Percentiles rank a stretch among this genome's conserved stretches.
Conservation (phyloP, 2,797 vertebrate species). For the Eremophila alpestris region DNA sequence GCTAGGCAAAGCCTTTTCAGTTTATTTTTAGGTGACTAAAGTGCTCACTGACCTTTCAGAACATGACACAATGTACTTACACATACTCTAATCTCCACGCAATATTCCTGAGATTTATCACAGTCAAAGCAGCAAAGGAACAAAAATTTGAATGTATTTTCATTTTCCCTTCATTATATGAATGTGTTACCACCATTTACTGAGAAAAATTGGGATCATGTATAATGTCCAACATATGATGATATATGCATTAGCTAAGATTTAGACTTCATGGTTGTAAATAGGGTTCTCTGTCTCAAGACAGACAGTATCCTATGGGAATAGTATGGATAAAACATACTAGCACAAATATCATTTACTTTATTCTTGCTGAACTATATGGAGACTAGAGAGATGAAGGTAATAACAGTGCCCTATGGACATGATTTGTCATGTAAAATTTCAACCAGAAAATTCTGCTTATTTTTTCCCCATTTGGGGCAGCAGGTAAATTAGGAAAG, state of each 20-base stretch:
- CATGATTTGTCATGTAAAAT: not conserved
- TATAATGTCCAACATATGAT: not conserved
- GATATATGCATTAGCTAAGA: not conserved
- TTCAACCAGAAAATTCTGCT: not conserved
- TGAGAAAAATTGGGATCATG: not conserved
- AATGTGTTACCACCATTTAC: not conserved
- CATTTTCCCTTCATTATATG: not conserved
- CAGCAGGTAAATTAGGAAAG: not conserved
- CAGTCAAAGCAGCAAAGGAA: not conserved
- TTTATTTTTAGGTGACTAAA: slow-evolving; percentile 25
- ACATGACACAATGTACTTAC: not conserved
- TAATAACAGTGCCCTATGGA: not conserved
- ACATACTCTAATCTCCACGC: not conserved
- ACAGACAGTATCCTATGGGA: not conserved
- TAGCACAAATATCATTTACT: not conserved
- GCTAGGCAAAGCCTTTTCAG: not conserved
- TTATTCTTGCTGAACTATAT: not conserved
- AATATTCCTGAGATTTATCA: not conserved
- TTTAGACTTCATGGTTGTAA: not conserved
- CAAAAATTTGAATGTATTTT: not conserved
- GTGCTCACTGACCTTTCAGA: not conserved
- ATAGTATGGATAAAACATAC: not conserved
- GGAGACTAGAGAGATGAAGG: not conserved
- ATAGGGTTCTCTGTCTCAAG: not conserved
- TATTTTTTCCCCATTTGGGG: not conserved